These are phyloP conservation scores for Microtus obscurus DNA, from an alignment of 2,797 vertebrate species.

Conservation along the genomic window DNA sequence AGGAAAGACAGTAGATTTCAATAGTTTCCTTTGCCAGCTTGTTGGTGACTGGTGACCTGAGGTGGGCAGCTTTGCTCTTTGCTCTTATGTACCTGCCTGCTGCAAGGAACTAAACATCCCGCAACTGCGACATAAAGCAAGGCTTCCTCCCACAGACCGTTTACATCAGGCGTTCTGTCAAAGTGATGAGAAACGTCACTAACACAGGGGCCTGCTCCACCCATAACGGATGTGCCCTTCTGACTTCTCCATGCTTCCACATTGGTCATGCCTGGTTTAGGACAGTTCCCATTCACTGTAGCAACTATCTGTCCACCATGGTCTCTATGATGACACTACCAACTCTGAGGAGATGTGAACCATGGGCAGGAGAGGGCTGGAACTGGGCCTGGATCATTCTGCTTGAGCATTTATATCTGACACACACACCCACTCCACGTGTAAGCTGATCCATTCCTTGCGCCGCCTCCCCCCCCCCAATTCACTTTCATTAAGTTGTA, in stretches of 20 bases:
- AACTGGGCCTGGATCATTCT: too few relatives aligned
- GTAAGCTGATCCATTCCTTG: not conserved
- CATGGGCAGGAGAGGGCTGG: not conserved
- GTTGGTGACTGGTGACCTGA: not conserved
- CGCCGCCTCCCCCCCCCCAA: not conserved
- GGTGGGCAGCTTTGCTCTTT: not conserved
- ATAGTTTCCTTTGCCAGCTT: not conserved
- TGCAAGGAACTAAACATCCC: not conserved
- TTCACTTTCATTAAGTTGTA: slow-evolving; percentile 22
- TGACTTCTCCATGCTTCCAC: not conserved
- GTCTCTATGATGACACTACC: too few relatives aligned
- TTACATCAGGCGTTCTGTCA: not conserved
- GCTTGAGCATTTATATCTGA: not conserved
- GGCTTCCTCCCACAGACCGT: not conserved
- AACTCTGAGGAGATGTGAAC: not conserved
- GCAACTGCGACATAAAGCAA: not conserved
- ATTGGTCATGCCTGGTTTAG: not conserved
- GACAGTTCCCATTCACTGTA: not conserved
- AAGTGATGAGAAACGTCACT: not conserved
- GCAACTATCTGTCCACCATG: not conserved
- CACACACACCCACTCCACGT: not conserved
- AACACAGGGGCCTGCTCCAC: not conserved
- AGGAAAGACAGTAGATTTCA: not conserved
- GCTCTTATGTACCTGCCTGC: not conserved
- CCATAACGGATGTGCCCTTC: not conserved